Percentiles rank a stretch among this genome's conserved stretches.
These are phyloP conservation scores for Tetramorium parvispinum DNA, from an alignment of 1,140 invertebrate genomes.

Conservation along the genomic window DNA sequence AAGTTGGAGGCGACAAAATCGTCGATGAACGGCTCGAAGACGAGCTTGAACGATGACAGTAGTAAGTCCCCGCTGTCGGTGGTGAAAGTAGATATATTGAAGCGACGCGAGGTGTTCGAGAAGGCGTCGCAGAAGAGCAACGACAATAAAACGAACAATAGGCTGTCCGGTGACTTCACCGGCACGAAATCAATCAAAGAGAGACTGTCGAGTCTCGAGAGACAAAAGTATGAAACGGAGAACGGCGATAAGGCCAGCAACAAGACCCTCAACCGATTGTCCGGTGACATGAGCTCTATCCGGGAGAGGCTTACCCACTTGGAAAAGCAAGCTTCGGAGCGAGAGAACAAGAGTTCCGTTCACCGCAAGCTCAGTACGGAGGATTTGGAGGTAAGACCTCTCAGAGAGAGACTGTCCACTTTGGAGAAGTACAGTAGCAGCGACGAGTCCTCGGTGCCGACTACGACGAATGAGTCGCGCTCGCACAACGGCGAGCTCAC, in stretches of 20 bases:
- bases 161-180: constrained; percentile 87
- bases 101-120: constrained; percentile 93
- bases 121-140: constrained; percentile 82
- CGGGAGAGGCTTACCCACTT: constrained; percentile 88
- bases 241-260: constrained; percentile 80
- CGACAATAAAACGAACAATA: constrained; percentile 81
- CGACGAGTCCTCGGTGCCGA: constrained; percentile 70
- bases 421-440: constrained; percentile 80
- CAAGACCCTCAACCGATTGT: constrained; percentile 84
- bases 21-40: constrained; percentile 78
- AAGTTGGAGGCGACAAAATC: constrained; percentile 81
- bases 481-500: constrained; percentile 84
- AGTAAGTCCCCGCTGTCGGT: constrained; percentile 86
- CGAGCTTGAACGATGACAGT: constrained; percentile 77
- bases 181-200: constrained; percentile 90
- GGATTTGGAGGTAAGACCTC: constrained; percentile 80
- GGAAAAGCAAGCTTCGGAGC: constrained; percentile 87
- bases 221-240: constrained; percentile 81
- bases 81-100: constrained; percentile 92
- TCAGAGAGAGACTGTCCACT: constrained; percentile 81
- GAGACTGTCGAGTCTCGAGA: constrained; percentile 89
- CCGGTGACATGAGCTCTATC: constrained; percentile 88
- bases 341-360: constrained; percentile 74
- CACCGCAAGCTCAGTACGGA: constrained; percentile 72
- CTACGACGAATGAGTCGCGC: constrained; percentile 64